phyloP scores from a whole-genome alignment of 2,113 vertebrate genomes.

The Sapayoa aenigma region DNA sequence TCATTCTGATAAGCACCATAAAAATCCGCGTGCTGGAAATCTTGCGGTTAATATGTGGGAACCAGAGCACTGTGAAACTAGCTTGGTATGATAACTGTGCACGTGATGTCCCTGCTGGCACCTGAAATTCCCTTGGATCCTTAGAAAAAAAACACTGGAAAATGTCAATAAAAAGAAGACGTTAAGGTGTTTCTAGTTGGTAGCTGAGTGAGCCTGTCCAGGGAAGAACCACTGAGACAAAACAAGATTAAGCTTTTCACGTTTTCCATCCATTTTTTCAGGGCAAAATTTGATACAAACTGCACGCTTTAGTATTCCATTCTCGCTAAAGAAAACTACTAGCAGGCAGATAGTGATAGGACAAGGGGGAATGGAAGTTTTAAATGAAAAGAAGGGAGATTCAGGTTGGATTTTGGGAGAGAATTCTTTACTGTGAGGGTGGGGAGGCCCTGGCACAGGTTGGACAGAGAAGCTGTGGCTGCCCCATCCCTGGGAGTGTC shows the following conservation, averaged over 20 bases:
- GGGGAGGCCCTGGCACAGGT: rapidly evolving
- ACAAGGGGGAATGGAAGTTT: neutral
- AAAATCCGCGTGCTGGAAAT: neutral
- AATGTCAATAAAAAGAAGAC: neutral
- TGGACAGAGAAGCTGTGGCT: neutral
- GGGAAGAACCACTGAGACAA: neutral
- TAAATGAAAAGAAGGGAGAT: neutral
- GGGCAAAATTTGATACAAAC: neutral
- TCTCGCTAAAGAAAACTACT: neutral
- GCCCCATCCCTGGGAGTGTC: neutral
- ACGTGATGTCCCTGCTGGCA: neutral
- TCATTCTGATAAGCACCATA: neutral
- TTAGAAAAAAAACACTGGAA: neutral
- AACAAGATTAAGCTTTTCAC: neutral
- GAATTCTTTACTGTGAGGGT: neutral
- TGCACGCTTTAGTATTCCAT: neutral
- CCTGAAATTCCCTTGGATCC: neutral
- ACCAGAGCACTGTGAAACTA: neutral
- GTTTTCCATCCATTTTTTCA: neutral
- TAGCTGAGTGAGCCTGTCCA: too few relatives aligned
- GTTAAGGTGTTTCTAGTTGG: neutral
- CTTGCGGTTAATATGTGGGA: neutral
- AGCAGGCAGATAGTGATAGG: neutral
- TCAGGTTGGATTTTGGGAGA: neutral
- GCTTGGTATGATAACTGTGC: neutral